Conservation (phyloP, 2,797 vertebrate species). For the Coregonus sp. region DNA sequence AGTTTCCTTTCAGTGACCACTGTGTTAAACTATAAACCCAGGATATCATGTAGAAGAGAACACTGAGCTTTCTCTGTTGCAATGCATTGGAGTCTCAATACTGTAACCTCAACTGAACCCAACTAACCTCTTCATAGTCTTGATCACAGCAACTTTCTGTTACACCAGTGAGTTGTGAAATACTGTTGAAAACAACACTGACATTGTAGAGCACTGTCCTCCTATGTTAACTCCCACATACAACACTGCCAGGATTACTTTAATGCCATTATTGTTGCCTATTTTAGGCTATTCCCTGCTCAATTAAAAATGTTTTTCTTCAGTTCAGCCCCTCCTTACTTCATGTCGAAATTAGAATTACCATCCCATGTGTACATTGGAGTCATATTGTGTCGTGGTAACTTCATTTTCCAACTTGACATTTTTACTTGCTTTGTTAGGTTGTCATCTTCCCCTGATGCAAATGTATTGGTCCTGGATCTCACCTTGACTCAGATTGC, state of each 20-base stretch:
- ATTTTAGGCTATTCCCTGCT: conserved; percentile 36
- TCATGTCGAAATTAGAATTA: conserved; percentile 24
- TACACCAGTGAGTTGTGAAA: conserved; percentile 3
- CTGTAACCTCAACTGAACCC: background rate
- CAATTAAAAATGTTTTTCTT: conserved; percentile 43
- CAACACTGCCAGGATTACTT: conserved; percentile 10
- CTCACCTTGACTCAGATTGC: conserved; percentile 37
- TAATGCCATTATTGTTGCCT: conserved; percentile 23
- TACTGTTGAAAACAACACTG: background rate
- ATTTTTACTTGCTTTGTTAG: conserved; percentile 20
- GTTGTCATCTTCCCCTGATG: conserved; percentile 41
- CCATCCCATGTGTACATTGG: conserved; percentile 20
- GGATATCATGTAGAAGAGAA: background rate
- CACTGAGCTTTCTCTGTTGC: background rate
- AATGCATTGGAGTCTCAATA: background rate
- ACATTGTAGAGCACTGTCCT: background rate
- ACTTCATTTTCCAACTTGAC: conserved; percentile 17
- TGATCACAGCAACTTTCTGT: background rate
- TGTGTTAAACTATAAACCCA: background rate
- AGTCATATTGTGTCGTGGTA: conserved; percentile 16
- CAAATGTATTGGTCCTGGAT: conserved; percentile 35
- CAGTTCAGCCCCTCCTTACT: conserved; percentile 38
- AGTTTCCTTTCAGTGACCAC: background rate
- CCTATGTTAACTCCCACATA: background rate
- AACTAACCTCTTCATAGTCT: background rate